Evolutionary conservation across 2,113 vertebrate genomes (phyloP), one percentile per base, ranked within the genome.

Genomic region (Pelusios castaneus): DNA sequence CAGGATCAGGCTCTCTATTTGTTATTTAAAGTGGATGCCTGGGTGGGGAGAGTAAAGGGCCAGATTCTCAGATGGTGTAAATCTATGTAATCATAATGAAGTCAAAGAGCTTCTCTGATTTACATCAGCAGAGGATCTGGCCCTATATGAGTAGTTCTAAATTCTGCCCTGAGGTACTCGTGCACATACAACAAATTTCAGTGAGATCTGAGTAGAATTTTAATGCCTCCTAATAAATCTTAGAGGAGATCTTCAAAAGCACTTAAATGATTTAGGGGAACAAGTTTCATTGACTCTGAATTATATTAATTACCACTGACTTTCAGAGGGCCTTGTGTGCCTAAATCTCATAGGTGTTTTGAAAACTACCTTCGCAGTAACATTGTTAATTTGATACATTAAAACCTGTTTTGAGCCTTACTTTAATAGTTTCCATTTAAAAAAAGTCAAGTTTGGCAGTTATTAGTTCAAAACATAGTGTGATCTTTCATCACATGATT

Each of bases 361-460:
- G 56, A 88, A 94, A 95, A 90, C 73, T 82, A 86, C 38, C 82
- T 80, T 56, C 85, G 45, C 49, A 88, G 11, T 75, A 86, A 5
- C 80, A 24, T 27, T 89, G 90, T 95, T 95, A 87, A 84, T 94
- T 87, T 89, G 90, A 82, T 91, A 22, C 7, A 87, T 80, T 63
- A 86, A 84, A 94, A 94, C 77, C 31, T 73, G 63, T 25, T 94
- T 89, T 88, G 43, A 85, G 54, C 89, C 45, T 49, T 88, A 96
- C 89, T 38, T 85, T 91, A 94, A 95, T 80, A 82, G 77, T 25
- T 94, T 90, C 73, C 82, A 79, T 51, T 95, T 94, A 96, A 94
- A 73, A 96, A 95, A 95, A 89, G 82, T 90, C 88, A 90, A 43
- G 45, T 70, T 52, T 92, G 58, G 58, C 83, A 96, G 90, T 58